Evolutionary conservation across 2,797 vertebrate genomes (phyloP).

Genomic region (Tragopan temminckii): DNA sequence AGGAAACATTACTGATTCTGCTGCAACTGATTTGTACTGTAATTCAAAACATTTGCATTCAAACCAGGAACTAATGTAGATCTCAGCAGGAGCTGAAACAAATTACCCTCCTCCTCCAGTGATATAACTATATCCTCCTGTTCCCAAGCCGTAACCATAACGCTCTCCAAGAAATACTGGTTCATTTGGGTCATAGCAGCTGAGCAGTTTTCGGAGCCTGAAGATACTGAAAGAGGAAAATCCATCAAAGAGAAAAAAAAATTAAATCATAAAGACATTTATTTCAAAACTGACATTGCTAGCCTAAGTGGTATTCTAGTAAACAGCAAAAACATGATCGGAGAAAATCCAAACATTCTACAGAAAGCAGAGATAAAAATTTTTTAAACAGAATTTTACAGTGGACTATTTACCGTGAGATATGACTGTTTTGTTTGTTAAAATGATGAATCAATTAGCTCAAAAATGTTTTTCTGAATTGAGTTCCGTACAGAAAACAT

Average conservation of each 20-base stretch:
- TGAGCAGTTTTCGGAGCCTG: conserved; percentile 90
- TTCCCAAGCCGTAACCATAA: conserved; percentile 93
- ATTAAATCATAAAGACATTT: neutral
- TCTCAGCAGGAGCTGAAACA: neutral
- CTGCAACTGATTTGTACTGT: neutral
- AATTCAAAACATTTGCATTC: neutral
- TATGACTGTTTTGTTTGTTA: neutral
- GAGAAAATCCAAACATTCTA: neutral
- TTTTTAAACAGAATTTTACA: neutral
- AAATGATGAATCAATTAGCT: neutral
- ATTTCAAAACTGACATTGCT: neutral
- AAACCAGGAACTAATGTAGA: neutral
- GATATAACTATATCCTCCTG: conserved; percentile 97
- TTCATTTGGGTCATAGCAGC: conserved; percentile 91
- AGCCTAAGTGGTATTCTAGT: neutral
- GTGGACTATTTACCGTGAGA: neutral
- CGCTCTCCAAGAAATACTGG: conserved; percentile 93
- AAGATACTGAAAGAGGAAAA: conserved; percentile 84
- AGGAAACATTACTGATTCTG: neutral
- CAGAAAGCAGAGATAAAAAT: neutral
- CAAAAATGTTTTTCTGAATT: neutral
- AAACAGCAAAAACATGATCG: neutral
- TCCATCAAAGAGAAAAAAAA: neutral
- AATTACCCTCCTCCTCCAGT: conserved; percentile 97
- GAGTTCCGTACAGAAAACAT: neutral